Evolutionary conservation across 1,140 invertebrate genomes (phyloP).

Genomic region (Gyrodactylus salaris): DNA sequence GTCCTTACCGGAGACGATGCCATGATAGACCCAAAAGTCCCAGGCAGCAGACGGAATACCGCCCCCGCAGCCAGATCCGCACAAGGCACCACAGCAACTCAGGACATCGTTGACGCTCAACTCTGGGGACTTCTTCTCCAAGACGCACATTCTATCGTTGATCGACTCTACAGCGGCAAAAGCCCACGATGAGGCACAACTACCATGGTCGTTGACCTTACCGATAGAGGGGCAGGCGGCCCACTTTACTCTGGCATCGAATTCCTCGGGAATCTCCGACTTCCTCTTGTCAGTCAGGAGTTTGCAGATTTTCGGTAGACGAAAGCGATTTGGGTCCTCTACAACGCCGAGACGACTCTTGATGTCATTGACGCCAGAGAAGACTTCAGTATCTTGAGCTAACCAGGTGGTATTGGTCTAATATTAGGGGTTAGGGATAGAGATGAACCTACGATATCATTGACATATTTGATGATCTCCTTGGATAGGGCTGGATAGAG

Average conservation of each 20-base stretch:
- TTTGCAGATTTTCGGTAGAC: neutral
- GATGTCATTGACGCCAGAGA: neutral
- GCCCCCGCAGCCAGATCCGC: slow-evolving; percentile 45
- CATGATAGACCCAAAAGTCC: slow-evolving; percentile 29
- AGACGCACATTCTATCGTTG: neutral
- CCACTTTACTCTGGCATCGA: neutral
- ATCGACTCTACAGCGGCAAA: slow-evolving; percentile 4
- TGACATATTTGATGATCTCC: neutral
- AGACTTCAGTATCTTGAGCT: neutral
- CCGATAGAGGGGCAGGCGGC: neutral
- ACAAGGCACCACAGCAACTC: slow-evolving; percentile 16
- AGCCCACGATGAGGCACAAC: slow-evolving; percentile 1
- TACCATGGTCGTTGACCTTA: neutral
- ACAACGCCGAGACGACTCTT: neutral
- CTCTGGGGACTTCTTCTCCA: too few relatives aligned
- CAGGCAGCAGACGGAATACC: slow-evolving; percentile 41
- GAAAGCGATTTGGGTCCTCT: slow-evolving; percentile 1
- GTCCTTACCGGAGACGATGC: slow-evolving; percentile 37
- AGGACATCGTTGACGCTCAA: neutral
- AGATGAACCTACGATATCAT: neutral
- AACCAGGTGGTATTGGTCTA: neutral
- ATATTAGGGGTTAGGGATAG: too few relatives aligned
- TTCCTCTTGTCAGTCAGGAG: neutral
- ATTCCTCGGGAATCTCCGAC: neutral
- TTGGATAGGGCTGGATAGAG: neutral